Conservation (phyloP, 2,888 invertebrate genomes). For the Poecilobothrus nobilitatus region DNA sequence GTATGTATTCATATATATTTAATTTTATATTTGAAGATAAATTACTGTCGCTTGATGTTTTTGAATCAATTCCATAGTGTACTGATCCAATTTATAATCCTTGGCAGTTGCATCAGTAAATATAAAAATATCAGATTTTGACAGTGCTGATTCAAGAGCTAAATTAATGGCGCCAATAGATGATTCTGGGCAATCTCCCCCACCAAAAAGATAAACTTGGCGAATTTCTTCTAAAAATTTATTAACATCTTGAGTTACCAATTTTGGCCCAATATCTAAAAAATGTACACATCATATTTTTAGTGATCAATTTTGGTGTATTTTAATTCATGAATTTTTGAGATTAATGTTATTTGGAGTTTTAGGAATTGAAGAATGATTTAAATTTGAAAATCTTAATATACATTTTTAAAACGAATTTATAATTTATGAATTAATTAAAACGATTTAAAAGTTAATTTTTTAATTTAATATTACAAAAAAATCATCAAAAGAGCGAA, state of each 20-base stretch:
- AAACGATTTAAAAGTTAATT: too few species aligned
- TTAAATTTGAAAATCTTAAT: too few species aligned
- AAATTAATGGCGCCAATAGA: constrained; percentile 56
- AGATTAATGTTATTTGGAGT: too few species aligned
- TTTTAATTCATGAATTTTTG: too few species aligned
- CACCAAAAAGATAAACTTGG: constrained; percentile 54
- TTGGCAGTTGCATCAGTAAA: constrained; percentile 68
- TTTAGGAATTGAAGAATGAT: too few species aligned
- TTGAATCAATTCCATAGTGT: constrained; percentile 59
- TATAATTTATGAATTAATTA: too few species aligned
- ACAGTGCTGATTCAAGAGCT: constrained; percentile 56
- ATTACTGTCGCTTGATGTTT: constrained; percentile 62
- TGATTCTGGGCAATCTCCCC: constrained; percentile 69
- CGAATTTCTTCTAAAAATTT: constrained; percentile 51
- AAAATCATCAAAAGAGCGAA: too few species aligned
- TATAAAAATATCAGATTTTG: constrained; percentile 63
- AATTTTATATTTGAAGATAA: constrained; percentile 1
- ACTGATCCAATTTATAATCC: constrained; percentile 54
- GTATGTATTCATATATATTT: constrained; percentile 7
- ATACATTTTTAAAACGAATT: too few species aligned
- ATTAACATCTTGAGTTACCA: constrained; percentile 55
- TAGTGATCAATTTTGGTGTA: too few species aligned
- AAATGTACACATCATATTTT: constrained; percentile 12
- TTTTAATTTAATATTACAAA: too few species aligned
- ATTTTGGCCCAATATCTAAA: constrained; percentile 55